Evolutionary conservation across 2,888 invertebrate species (phyloP).

Genomic region (Aphidoletes aphidimyza): DNA sequence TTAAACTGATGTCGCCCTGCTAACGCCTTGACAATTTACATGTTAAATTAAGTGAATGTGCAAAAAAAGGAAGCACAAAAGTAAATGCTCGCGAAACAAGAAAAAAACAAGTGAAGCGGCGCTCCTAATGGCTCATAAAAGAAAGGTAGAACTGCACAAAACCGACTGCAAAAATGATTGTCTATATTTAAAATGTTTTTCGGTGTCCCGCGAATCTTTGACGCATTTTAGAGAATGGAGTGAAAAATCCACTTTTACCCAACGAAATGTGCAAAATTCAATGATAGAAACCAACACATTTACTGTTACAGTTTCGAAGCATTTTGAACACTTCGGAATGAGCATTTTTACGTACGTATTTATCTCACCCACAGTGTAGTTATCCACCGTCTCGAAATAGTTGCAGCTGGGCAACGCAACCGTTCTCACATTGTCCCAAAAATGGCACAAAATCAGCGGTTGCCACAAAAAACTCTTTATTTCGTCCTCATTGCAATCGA

Average conservation of each 20-base stretch:
- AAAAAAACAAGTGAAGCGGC: too few species aligned
- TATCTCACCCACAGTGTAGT: too few species aligned
- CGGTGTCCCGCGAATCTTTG: background rate
- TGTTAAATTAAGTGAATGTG: background rate
- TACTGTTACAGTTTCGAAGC: too few species aligned
- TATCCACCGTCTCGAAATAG: too few species aligned
- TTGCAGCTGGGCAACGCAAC: too few species aligned
- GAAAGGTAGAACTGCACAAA: background rate
- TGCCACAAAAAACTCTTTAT: too few species aligned
- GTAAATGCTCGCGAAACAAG: background rate
- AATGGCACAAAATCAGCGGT: too few species aligned
- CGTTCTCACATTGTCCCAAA: too few species aligned
- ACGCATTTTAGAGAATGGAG: background rate
- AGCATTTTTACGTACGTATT: too few species aligned
- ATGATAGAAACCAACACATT: too few species aligned
- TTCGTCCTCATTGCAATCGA: too few species aligned
- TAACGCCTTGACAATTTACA: background rate
- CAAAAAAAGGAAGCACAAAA: background rate
- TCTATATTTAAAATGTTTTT: background rate
- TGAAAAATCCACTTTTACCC: background rate
- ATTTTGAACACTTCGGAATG: too few species aligned
- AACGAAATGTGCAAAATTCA: background rate
- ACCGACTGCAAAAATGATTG: background rate
- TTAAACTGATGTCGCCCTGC: background rate
- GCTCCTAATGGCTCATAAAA: background rate